Evolutionary conservation across 2,113 vertebrate genomes (phyloP).

Genomic region (Salvator merianae): DNA sequence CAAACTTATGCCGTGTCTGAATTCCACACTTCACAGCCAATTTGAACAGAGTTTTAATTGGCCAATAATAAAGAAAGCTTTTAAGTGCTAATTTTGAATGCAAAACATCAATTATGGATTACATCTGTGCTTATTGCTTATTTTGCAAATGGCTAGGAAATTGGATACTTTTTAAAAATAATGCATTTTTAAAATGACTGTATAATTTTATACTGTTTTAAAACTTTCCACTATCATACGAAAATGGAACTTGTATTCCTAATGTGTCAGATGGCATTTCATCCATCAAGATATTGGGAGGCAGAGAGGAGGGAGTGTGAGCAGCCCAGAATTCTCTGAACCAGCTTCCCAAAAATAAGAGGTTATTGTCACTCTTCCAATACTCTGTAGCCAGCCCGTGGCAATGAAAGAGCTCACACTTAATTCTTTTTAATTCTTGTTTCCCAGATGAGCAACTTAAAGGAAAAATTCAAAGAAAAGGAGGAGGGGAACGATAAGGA

Average conservation of each 20-base stretch:
- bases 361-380: constrained; percentile 29
- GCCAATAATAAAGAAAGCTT: background rate
- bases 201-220: constrained; percentile 14
- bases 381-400: background rate
- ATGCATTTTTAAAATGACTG: constrained; percentile 12
- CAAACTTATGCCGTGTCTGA: background rate
- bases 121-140: constrained; percentile 22
- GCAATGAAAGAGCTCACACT: constrained; percentile 23
- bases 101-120: constrained; percentile 26
- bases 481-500: background rate
- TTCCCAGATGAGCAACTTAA: constrained; percentile 26
- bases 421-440: constrained; percentile 30
- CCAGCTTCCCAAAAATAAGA: constrained; percentile 15
- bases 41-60: background rate
- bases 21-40: constrained; percentile 23
- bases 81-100: constrained; percentile 9
- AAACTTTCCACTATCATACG: constrained; percentile 11
- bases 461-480: constrained; percentile 18
- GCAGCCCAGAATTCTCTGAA: background rate
- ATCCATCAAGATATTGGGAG: constrained; percentile 13
- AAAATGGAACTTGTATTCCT: background rate
- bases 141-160: constrained; percentile 12
- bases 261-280: background rate
- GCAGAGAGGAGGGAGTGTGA: background rate
- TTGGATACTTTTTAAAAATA: background rate